Evolutionary conservation across 2,797 vertebrate species (phyloP).

Genomic region (Percopsis omiscomaycus): DNA sequence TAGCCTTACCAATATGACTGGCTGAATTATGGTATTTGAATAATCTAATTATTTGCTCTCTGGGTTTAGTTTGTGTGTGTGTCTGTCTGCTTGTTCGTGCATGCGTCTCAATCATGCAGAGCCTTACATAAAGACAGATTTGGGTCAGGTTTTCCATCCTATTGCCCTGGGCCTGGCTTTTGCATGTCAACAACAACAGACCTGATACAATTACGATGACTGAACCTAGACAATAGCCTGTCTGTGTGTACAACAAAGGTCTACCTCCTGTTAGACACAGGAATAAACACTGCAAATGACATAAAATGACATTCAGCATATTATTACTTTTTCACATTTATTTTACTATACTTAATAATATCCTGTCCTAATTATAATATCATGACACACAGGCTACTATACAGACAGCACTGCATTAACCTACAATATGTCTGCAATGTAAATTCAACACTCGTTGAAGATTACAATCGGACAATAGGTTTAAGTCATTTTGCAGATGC

Average conservation of each 20-base stretch:
- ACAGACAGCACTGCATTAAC: slow-evolving; percentile 9
- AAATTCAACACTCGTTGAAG: slow-evolving; percentile 8
- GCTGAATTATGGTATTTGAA: slow-evolving; percentile 59
- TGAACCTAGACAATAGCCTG: slow-evolving; percentile 45
- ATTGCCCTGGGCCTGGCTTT: slow-evolving; percentile 48
- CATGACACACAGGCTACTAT: no score
- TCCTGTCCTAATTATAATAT: no score
- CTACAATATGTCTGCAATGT: slow-evolving; percentile 23
- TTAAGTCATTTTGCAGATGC: no score
- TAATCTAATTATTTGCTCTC: slow-evolving; percentile 62
- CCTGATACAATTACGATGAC: slow-evolving; percentile 54
- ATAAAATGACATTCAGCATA: no score
- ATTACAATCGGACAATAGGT: slow-evolving; percentile 32
- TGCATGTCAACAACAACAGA: slow-evolving; percentile 60
- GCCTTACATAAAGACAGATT: slow-evolving; percentile 67
- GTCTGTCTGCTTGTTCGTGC: slow-evolving; percentile 28
- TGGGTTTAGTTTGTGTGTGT: slow-evolving; percentile 13
- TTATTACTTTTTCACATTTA: no score
- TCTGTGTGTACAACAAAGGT: slow-evolving; percentile 30
- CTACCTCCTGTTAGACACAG: slow-evolving; percentile 36
- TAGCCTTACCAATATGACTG: slow-evolving; percentile 39
- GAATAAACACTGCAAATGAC: slow-evolving; percentile 21
- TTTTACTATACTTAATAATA: no score
- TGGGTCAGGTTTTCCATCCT: slow-evolving; percentile 62
- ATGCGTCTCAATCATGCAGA: slow-evolving; percentile 54